Evolutionary conservation across 2,888 invertebrate species (phyloP).

Genomic region (Automeris io): DNA sequence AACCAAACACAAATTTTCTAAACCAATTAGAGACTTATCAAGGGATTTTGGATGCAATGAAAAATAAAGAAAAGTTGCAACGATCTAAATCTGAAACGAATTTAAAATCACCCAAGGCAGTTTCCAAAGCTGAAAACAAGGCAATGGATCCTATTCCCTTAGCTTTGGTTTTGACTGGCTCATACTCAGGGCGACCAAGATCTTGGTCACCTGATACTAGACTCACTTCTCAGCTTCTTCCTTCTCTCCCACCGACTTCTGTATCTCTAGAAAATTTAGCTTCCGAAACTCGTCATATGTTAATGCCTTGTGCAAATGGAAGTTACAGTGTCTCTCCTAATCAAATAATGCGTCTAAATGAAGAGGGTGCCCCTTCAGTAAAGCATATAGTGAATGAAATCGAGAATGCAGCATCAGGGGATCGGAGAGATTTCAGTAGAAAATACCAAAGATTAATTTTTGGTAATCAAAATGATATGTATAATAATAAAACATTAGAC

Average conservation of each 20-base stretch:
- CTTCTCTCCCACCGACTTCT: conserved; percentile 79
- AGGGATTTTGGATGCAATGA: conserved; percentile 97
- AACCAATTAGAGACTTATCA: conserved; percentile 96
- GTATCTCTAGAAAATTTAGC: conserved; percentile 82
- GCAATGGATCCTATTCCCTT: conserved; percentile 79
- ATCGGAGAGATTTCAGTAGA: conserved; percentile 41
- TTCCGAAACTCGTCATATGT: conserved; percentile 83
- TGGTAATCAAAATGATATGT: conserved; percentile 30
- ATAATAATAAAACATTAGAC: conserved; percentile 25
- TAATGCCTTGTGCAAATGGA: conserved; percentile 91
- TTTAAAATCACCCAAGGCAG: conserved; percentile 82
- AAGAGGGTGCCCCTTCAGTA: conserved; percentile 79
- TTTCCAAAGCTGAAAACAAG: conserved; percentile 74
- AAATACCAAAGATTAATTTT: conserved; percentile 46
- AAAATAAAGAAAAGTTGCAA: conserved; percentile 94
- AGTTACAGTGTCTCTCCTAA: conserved; percentile 94
- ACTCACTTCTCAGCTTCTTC: conserved; percentile 76
- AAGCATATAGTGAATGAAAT: conserved; percentile 85
- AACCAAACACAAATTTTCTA: conserved; percentile 96
- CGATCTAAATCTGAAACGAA: conserved; percentile 96
- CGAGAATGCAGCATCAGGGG: conserved; percentile 71
- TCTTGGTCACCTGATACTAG: conserved; percentile 86
- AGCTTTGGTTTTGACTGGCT: conserved; percentile 73
- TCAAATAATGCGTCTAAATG: conserved; percentile 89
- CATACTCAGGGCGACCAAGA: conserved; percentile 75